Conservation (phyloP, 2,888 invertebrate species). For the Phyllotreta cruciferae region DNA sequence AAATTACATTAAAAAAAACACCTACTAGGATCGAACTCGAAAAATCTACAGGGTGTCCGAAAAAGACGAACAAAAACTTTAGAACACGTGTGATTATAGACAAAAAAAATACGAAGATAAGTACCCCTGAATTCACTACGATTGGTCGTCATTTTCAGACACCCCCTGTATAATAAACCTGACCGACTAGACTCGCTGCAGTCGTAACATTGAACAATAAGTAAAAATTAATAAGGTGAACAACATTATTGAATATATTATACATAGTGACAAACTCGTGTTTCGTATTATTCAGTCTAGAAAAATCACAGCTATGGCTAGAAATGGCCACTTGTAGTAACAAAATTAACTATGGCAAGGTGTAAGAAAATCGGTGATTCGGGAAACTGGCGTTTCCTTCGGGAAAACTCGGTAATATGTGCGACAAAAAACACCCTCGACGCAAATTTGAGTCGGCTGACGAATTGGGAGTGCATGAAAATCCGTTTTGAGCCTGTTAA, state of each 20-base stretch:
- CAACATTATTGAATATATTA: conserved; percentile 33
- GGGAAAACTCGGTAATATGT: conserved; percentile 32
- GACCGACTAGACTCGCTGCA: conserved; percentile 48
- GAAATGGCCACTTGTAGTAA: conserved; percentile 47
- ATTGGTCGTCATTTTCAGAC: too few species aligned
- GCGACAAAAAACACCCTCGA: conserved; percentile 52
- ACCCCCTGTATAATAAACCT: not conserved
- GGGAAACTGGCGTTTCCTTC: too few species aligned
- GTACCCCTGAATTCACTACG: too few species aligned
- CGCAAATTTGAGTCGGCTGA: conserved; percentile 35
- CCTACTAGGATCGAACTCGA: not conserved
- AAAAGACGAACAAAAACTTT: conserved; percentile 6
- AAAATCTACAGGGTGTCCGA: conserved; percentile 10
- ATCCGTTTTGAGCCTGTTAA: conserved; percentile 37
- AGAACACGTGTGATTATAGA: too few species aligned
- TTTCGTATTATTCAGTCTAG: conserved; percentile 46
- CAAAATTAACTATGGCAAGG: conserved; percentile 49
- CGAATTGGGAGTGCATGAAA: conserved; percentile 35
- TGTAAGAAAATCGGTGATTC: conserved; percentile 31
- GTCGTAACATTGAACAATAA: conserved; percentile 11
- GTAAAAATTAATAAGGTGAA: conserved; percentile 40
- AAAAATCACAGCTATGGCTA: conserved; percentile 69
- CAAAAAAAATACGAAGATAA: too few species aligned
- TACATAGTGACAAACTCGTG: conserved; percentile 43
- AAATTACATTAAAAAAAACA: too few species aligned